These are phyloP conservation scores for Megastigmus dorsalis DNA, from an alignment of 2,888 invertebrate species.

Conservation along the genomic window DNA sequence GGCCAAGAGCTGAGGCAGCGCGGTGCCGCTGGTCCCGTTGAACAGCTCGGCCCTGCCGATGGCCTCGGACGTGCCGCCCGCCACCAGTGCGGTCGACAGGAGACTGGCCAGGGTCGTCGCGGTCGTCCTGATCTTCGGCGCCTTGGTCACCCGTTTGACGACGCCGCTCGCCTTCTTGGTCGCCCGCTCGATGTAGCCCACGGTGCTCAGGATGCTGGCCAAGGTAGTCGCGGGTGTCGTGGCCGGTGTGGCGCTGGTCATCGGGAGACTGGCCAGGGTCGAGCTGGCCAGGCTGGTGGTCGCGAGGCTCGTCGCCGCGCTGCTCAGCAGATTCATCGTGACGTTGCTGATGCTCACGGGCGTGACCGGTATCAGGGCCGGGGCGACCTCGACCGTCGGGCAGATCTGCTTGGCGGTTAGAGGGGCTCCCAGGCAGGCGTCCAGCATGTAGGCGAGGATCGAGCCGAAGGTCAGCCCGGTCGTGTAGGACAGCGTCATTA, in stretches of 20 bases:
- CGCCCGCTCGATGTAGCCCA: constrained; percentile 27
- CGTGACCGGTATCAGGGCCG: constrained; percentile 42
- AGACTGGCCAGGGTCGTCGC: constrained; percentile 59
- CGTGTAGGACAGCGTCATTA: constrained; percentile 95
- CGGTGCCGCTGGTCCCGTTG: constrained; percentile 61
- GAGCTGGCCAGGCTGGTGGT: background rate
- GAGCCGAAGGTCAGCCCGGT: constrained; percentile 90
- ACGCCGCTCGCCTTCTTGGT: constrained; percentile 40
- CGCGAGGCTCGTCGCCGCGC: background rate
- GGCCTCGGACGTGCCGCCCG: constrained; percentile 60
- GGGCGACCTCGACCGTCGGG: constrained; percentile 58
- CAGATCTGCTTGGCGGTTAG: constrained; percentile 69
- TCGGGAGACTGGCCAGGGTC: too few relatives aligned
- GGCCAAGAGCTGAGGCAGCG: constrained; percentile 58
- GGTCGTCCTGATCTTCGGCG: constrained; percentile 59
- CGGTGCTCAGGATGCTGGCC: constrained; percentile 10
- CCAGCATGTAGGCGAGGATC: constrained; percentile 87
- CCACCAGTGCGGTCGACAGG: constrained; percentile 61
- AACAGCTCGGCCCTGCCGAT: constrained; percentile 56
- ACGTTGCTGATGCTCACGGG: constrained; percentile 31
- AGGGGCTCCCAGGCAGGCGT: constrained; percentile 72
- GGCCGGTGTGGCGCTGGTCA: constrained; percentile 47
- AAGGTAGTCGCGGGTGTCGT: background rate
- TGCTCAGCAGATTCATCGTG: constrained; percentile 64
- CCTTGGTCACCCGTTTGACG: constrained; percentile 62